Evolutionary conservation across 2,113 vertebrate genomes (phyloP).

Genomic region (Pterocles burchelli): DNA sequence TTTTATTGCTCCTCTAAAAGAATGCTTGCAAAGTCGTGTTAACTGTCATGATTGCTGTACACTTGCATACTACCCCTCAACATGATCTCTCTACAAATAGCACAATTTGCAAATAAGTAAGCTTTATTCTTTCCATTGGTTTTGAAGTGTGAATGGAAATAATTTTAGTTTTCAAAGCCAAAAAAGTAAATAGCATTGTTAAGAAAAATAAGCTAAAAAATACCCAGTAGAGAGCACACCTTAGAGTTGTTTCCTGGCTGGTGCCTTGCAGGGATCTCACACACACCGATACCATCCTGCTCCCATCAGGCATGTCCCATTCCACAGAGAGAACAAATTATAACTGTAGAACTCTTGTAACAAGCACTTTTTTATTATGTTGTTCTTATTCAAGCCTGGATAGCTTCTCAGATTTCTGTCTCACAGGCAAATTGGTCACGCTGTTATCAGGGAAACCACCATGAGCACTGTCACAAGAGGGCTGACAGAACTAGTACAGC

Average conservation of each 20-base stretch:
- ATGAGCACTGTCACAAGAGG: neutral
- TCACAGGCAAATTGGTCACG: neutral
- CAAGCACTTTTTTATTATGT: neutral
- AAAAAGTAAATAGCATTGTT: neutral
- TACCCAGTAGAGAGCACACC: neutral
- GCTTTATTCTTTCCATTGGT: neutral
- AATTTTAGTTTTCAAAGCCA: neutral
- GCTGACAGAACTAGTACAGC: accelerated
- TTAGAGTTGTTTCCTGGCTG: neutral
- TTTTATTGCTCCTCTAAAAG: neutral
- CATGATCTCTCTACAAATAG: neutral
- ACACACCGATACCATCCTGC: neutral
- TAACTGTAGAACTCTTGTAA: neutral
- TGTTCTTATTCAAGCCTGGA: neutral
- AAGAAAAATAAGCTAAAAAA: neutral
- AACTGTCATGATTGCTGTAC: neutral
- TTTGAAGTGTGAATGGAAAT: neutral
- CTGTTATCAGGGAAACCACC: neutral
- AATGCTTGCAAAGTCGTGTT: neutral
- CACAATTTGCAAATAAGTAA: neutral
- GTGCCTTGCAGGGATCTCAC: neutral
- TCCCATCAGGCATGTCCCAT: neutral
- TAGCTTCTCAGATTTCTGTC: neutral
- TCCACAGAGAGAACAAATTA: neutral
- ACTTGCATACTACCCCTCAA: neutral